Evolutionary conservation across 2,888 invertebrate species (phyloP).

Genomic region (Schizaphis graminum): DNA sequence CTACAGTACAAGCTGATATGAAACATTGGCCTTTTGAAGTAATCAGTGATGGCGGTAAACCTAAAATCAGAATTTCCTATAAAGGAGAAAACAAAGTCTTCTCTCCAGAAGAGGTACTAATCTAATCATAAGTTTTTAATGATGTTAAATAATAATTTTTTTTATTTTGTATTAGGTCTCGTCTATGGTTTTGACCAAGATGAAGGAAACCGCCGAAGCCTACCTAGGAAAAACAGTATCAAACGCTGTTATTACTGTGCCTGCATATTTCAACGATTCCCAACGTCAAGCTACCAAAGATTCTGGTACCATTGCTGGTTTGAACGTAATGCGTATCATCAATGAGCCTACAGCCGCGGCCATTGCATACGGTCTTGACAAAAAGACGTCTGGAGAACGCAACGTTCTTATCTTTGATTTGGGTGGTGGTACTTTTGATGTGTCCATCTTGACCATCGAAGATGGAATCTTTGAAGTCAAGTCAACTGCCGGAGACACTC

Average conservation of each 20-base stretch:
- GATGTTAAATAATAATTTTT: background rate
- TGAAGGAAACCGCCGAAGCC: constrained; percentile 93
- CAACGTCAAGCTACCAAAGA: constrained; percentile 94
- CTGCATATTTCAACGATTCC: constrained; percentile 93
- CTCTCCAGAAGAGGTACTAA: constrained; percentile 93
- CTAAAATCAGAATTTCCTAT: constrained; percentile 86
- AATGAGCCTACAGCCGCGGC: constrained; percentile 81
- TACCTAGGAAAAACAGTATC: constrained; percentile 87
- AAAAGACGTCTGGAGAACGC: constrained; percentile 81
- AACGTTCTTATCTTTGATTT: constrained; percentile 86
- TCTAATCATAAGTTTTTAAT: too few species aligned
- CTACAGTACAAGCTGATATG: constrained; percentile 92
- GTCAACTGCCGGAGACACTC: constrained; percentile 86
- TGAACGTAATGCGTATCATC: constrained; percentile 79
- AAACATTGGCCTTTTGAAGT: constrained; percentile 96
- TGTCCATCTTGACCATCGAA: constrained; percentile 94
- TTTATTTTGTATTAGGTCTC: constrained; percentile 67
- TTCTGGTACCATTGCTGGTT: constrained; percentile 88
- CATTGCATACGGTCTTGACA: constrained; percentile 91
- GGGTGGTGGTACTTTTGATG: constrained; percentile 95
- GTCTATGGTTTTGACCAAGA: constrained; percentile 92
- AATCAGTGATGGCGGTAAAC: constrained; percentile 82
- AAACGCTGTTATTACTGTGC: constrained; percentile 91
- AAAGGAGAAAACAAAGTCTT: constrained; percentile 91
- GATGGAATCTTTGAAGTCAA: constrained; percentile 95